phyloP scores from a whole-genome alignment of 2,113 vertebrate genomes.

The Pseudonaja textilis region DNA sequence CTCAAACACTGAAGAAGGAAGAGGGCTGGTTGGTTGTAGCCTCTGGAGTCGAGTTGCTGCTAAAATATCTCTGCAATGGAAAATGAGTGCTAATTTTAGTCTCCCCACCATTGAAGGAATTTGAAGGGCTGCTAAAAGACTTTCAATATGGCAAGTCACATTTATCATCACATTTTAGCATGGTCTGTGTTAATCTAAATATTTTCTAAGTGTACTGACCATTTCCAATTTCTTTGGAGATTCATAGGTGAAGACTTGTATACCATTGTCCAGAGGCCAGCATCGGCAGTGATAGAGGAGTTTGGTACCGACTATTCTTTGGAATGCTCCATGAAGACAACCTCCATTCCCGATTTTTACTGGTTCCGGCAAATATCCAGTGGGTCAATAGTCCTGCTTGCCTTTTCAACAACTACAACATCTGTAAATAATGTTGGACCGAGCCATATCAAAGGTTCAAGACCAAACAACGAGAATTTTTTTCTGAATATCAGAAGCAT shows the following conservation, averaged over 20 bases:
- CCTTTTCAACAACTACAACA: rapidly evolving
- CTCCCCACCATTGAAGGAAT: not conserved
- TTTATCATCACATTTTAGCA: not conserved
- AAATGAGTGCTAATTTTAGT: not conserved
- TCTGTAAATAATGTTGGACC: rapidly evolving
- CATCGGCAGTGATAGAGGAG: not conserved
- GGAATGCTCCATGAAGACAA: conserved; percentile 18
- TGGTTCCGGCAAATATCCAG: conserved; percentile 47
- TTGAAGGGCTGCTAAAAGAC: not conserved
- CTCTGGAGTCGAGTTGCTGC: not conserved
- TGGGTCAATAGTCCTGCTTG: conserved; percentile 10
- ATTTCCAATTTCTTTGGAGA: not conserved
- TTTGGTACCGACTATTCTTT: not conserved
- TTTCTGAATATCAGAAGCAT: conserved; percentile 21
- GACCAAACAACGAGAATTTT: not conserved
- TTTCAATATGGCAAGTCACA: not conserved
- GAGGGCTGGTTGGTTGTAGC: not conserved
- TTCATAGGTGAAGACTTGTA: not conserved
- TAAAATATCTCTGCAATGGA: not conserved
- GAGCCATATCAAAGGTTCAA: conserved; percentile 14
- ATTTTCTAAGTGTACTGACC: not conserved
- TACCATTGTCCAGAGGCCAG: not conserved
- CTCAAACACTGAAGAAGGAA: not conserved
- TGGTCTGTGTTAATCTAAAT: not conserved
- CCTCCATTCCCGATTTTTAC: conserved; percentile 17